phyloP scores from a whole-genome alignment of 2,888 invertebrate species.

The Heliconius erato region DNA sequence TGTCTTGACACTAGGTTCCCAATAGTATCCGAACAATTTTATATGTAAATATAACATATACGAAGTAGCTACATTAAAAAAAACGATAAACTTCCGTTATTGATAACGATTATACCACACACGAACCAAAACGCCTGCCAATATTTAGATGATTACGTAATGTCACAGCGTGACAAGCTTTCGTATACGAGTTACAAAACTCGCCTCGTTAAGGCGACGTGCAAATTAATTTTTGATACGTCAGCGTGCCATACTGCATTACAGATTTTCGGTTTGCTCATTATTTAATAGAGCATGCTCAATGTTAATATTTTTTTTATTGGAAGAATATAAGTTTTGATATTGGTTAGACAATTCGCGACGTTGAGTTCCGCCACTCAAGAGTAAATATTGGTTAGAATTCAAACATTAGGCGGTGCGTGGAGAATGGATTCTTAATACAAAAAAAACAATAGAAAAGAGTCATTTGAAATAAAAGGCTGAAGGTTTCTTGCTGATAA shows the following conservation, averaged over 20 bases:
- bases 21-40: no score
- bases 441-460: background rate
- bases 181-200: constrained; percentile 30
- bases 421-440: no score
- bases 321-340: background rate
- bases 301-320: no score
- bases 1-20: no score
- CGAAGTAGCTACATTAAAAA: no score
- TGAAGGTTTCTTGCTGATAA: background rate
- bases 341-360: no score
- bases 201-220: constrained; percentile 33
- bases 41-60: no score
- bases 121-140: background rate
- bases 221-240: constrained; percentile 33
- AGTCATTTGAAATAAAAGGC: background rate
- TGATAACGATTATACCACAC: constrained; percentile 12
- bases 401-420: no score
- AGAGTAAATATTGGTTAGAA: no score
- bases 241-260: constrained; percentile 6
- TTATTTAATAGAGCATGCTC: background rate
- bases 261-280: background rate
- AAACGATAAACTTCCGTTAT: background rate
- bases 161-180: constrained; percentile 32
- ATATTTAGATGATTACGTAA: constrained; percentile 11
- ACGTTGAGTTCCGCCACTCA: no score